Evolutionary conservation across 2,113 vertebrate genomes (phyloP), one percentile per base, ranked within the genome.

Genomic region (Jaculus jaculus): DNA sequence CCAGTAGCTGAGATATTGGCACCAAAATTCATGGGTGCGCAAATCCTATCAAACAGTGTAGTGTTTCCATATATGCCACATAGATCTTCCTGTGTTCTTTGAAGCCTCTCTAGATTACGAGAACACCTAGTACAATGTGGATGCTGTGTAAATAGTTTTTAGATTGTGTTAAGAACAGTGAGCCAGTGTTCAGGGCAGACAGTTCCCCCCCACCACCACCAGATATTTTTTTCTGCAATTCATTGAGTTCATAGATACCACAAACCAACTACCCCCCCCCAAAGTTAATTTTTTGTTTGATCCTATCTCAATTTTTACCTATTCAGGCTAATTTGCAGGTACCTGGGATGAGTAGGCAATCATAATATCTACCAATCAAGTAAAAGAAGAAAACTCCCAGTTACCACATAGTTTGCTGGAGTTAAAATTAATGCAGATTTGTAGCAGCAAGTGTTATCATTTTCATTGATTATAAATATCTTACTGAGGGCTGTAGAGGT

Each of bases 341-440:
- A 15, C 89, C 87, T 96, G 84, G 42, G 66, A 77, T 94, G 81
- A 94, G 72, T 94, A 96, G 84, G 79, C 66, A 93, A 68, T 91
- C 91, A n/a, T n/a, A 73, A 75, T 94, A 94, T 91, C 94, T 94
- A 51, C 77, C 78, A 91, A 32, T 92, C 82, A 95, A 94, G 82
- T 96, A 90, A 95, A 95, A 94, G 90, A 94, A 87, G 68, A 42
- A 91, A 95, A 90, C 87, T 89, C 84, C 66, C 84, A 95, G 30
- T 95, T 96, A 89, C 92, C 39, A 92, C 65, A 84, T 91, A 96
- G 95, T 90, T 95, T 96, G 87, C 79, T 96, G 87, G 94, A 88
- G 60, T 96, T 96, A 82, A 95, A 96, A 93, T 92, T 91, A 92
- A 81, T 78, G 24, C 65, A 95, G 71, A 85, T 92, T 90, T 88